A percentile compares a stretch with the other conserved stretches of the same genome.
Evolutionary conservation across 2,797 vertebrate genomes (phyloP).

Genomic region (Hemitrygon akajei): DNA sequence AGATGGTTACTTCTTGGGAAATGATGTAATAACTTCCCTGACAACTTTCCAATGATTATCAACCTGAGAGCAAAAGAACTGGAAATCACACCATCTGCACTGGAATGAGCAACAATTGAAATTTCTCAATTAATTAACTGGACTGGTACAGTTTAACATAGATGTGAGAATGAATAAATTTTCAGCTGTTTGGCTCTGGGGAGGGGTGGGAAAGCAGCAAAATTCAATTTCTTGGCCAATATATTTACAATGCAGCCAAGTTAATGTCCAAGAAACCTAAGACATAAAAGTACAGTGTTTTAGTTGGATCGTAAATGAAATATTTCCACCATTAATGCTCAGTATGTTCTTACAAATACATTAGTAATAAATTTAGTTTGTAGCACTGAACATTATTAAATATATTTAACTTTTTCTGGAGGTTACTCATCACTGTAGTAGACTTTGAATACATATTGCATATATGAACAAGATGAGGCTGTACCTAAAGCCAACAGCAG

Average conservation of each 20-base stretch:
- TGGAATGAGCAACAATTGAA: too few species aligned
- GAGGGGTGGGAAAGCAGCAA: too few species aligned
- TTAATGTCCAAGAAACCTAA: neutral
- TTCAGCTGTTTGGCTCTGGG: too few species aligned
- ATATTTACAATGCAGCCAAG: neutral
- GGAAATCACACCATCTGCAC: too few species aligned
- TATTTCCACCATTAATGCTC: neutral
- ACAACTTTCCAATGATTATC: too few species aligned
- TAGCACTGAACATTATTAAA: conserved; percentile 13
- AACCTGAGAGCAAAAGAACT: too few species aligned
- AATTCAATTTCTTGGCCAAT: too few species aligned
- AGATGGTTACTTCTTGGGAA: too few species aligned
- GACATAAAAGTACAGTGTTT: neutral
- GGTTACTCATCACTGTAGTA: conserved; percentile 35
- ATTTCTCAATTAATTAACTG: too few species aligned
- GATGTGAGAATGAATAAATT: too few species aligned
- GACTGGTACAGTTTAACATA: too few species aligned
- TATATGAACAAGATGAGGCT: conserved; percentile 36
- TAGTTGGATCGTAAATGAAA: neutral
- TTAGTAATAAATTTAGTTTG: conserved; percentile 21
- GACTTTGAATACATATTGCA: neutral
- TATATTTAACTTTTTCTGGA: conserved; percentile 14
- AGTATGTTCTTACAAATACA: neutral
- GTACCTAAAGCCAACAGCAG: conserved; percentile 34
- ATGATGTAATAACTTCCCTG: too few species aligned